Evolutionary conservation across 2,113 vertebrate species (phyloP).

Genomic region (Barbus barbus): DNA sequence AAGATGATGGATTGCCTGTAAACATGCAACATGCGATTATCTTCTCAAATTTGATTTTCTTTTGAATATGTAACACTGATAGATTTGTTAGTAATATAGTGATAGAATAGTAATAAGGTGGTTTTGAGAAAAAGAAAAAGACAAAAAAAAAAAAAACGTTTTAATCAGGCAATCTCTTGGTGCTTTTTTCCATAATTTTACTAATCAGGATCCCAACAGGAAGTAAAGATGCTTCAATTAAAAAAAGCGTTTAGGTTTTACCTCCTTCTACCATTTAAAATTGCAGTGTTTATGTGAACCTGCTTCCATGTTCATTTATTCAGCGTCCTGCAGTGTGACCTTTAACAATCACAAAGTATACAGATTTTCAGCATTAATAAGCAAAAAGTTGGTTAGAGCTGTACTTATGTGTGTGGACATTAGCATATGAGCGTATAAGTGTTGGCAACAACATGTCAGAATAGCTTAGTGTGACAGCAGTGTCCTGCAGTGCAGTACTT

Average conservation of each 20-base stretch:
- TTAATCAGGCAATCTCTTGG: too few relatives aligned
- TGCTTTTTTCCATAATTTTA: too few relatives aligned
- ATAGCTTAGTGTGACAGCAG: slow-evolving; percentile 2
- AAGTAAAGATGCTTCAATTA: not conserved
- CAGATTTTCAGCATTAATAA: not conserved
- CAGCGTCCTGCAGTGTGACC: not conserved
- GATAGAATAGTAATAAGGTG: too few relatives aligned
- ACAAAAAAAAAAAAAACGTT: too few relatives aligned
- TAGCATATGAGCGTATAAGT: slow-evolving; percentile 2
- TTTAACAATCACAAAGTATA: slow-evolving; percentile 4
- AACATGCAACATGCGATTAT: too few relatives aligned
- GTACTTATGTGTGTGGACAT: not conserved
- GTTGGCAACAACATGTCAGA: slow-evolving; percentile 17
- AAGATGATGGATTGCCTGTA: too few relatives aligned
- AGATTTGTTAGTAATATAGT: too few relatives aligned
- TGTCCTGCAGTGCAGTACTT: not conserved
- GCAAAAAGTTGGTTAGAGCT: slow-evolving; percentile 1
- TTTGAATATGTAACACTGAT: too few relatives aligned
- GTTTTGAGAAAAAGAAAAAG: too few relatives aligned
- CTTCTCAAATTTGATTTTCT: too few relatives aligned
- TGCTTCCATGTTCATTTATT: slow-evolving; percentile 8
- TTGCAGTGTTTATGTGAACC: not conserved
- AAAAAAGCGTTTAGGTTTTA: not conserved
- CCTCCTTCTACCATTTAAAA: not conserved
- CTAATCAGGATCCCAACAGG: not conserved